phyloP scores from a whole-genome alignment of 2,888 invertebrate species.

The Polia nebulosa region DNA sequence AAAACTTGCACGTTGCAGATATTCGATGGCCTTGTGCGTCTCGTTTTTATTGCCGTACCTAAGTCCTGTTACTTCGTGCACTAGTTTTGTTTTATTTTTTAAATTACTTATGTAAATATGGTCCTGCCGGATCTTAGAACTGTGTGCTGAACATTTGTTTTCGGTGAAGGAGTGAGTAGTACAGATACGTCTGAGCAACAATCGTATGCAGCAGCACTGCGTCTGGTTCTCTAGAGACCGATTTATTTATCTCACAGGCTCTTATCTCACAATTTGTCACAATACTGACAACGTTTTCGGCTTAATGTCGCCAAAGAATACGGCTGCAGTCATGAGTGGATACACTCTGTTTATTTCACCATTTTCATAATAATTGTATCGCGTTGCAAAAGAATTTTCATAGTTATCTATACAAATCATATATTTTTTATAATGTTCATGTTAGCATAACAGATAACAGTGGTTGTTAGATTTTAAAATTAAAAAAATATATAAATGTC shows the following conservation, averaged over 20 bases:
- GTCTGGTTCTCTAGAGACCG: conserved; percentile 75
- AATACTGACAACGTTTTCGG: conserved; percentile 81
- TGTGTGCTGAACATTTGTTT: conserved; percentile 14
- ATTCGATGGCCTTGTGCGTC: conserved; percentile 63
- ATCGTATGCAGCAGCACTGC: conserved; percentile 56
- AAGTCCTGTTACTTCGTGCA: conserved; percentile 64
- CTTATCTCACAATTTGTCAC: conserved; percentile 90
- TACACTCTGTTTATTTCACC: conserved; percentile 33
- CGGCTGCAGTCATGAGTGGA: conserved; percentile 50
- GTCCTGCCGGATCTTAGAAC: conserved; percentile 53
- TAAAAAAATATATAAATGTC: conserved; percentile 3
- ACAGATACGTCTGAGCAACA: conserved; percentile 50
- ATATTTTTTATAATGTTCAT: neutral
- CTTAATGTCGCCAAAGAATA: conserved; percentile 79
- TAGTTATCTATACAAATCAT: neutral
- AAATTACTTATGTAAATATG: conserved; percentile 35
- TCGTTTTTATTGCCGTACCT: conserved; percentile 59
- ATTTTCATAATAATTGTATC: conserved; percentile 4
- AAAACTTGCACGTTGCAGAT: conserved; percentile 56
- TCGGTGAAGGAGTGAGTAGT: conserved; percentile 16
- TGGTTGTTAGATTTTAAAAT: conserved; percentile 1
- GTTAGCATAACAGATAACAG: neutral
- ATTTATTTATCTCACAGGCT: conserved; percentile 74
- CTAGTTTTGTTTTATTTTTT: conserved; percentile 55
- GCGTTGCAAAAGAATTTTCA: neutral